These are phyloP conservation scores for Anguilla megastoma DNA, from an alignment of 2,797 vertebrate genomes.

Conservation along the genomic window DNA sequence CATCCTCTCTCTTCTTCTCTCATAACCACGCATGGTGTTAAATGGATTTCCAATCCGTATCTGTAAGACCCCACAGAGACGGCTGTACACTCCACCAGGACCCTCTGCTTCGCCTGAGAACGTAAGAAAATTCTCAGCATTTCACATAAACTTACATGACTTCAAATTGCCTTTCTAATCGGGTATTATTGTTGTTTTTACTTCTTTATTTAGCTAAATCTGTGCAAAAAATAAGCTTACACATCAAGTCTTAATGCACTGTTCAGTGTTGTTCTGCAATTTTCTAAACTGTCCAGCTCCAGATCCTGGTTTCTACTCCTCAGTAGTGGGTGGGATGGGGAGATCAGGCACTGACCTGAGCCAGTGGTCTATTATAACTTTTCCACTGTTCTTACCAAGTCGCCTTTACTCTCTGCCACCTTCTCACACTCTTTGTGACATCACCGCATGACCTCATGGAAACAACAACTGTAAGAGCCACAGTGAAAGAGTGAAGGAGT, in stretches of 20 bases:
- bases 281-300: neutral
- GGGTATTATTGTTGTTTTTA: neutral
- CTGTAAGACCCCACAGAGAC: neutral
- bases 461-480: too few relatives aligned
- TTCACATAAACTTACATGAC: neutral
- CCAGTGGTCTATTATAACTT: neutral
- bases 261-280: too few relatives aligned
- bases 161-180: neutral
- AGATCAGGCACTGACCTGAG: neutral
- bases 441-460: too few relatives aligned
- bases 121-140: neutral
- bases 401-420: neutral
- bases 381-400: neutral
- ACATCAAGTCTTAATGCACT: neutral
- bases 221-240: neutral
- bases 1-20: neutral
- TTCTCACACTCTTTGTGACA: neutral
- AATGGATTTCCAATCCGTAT: neutral
- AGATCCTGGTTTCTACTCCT: neutral
- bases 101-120: neutral
- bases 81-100: neutral
- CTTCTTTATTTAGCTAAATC: neutral
- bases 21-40: too few relatives aligned
- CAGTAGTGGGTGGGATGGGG: neutral
- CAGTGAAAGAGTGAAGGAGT: too few relatives aligned